phyloP scores from a whole-genome alignment of 2,797 vertebrate species.

The Leptoclinus maculatus region DNA sequence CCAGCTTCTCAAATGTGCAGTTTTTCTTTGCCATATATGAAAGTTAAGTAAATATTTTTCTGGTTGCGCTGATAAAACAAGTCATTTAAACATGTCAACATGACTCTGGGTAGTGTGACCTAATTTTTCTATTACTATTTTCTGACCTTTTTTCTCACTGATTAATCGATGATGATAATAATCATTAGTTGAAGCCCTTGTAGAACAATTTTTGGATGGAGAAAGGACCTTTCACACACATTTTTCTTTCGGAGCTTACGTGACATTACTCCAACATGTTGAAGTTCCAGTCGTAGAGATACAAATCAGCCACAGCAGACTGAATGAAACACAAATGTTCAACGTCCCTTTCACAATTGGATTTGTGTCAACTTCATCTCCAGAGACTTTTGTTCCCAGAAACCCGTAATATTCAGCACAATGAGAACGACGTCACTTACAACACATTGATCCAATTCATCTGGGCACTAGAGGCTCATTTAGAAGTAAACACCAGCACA shows the following conservation, averaged over 20 bases:
- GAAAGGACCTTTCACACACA: conserved; percentile 11
- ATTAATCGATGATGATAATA: neutral
- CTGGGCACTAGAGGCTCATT: conserved; percentile 37
- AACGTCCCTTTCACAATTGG: conserved; percentile 42
- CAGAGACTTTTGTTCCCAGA: conserved; percentile 65
- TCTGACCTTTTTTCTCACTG: neutral
- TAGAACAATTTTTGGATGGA: conserved; percentile 2
- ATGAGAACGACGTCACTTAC: conserved; percentile 56
- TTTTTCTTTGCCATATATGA: neutral
- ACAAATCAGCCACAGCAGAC: conserved; percentile 50
- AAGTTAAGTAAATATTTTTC: neutral
- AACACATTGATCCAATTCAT: conserved; percentile 59
- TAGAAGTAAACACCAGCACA: conserved; percentile 38
- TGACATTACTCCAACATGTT: conserved; percentile 22
- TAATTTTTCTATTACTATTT: neutral
- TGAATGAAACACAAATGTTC: conserved; percentile 66
- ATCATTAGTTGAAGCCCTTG: neutral
- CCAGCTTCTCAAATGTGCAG: neutral
- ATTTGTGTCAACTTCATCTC: conserved; percentile 62
- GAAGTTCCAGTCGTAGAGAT: conserved; percentile 26
- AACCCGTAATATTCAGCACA: conserved; percentile 57
- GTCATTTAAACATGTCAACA: neutral
- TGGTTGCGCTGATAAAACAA: neutral
- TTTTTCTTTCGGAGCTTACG: conserved; percentile 6
- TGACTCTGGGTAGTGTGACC: neutral